Percentiles rank a stretch among this genome's conserved stretches.
phyloP scores from a whole-genome alignment of 1,140 invertebrate genomes.

The Drosophila saltans region DNA sequence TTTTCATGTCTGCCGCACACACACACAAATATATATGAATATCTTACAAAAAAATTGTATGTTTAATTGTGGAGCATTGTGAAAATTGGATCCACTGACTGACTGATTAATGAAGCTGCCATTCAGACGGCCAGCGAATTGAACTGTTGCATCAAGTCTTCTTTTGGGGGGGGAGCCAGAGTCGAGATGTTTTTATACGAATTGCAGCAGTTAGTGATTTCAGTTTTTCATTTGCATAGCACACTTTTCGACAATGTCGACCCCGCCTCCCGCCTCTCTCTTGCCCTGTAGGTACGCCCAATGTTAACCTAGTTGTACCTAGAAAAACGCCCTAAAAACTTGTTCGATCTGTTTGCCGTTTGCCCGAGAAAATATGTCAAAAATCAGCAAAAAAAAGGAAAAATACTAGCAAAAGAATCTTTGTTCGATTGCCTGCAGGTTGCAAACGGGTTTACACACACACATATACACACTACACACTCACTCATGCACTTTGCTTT shows the following conservation, averaged over 20 bases:
- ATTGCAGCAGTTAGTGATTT: conserved; percentile 17
- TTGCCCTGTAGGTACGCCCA: neutral
- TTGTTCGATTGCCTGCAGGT: conserved; percentile 70
- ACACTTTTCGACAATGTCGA: conserved; percentile 15
- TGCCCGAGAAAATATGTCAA: conserved; percentile 77
- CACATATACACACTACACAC: conserved; percentile 11
- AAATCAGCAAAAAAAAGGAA: conserved; percentile 55
- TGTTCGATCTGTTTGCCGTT: conserved; percentile 67
- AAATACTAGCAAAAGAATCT: conserved; percentile 48
- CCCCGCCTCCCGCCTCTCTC: neutral
- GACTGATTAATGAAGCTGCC: conserved; percentile 75
- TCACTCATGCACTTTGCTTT: conserved; percentile 50
- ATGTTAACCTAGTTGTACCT: conserved; percentile 76
- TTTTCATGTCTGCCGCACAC: conserved; percentile 27
- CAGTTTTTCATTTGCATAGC: conserved; percentile 69
- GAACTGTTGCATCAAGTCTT: conserved; percentile 61
- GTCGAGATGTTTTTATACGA: neutral
- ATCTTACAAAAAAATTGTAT: neutral
- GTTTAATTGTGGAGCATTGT: conserved; percentile 30
- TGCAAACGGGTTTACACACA: neutral
- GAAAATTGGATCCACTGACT: conserved; percentile 6
- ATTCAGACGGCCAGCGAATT: conserved; percentile 71
- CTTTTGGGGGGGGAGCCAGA: neutral
- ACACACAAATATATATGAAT: neutral
- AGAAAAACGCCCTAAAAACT: conserved; percentile 66